Evolutionary conservation across 2,888 invertebrate species (phyloP), one percentile per base, ranked within the genome.

Genomic region (Cremastinae sp.): DNA sequence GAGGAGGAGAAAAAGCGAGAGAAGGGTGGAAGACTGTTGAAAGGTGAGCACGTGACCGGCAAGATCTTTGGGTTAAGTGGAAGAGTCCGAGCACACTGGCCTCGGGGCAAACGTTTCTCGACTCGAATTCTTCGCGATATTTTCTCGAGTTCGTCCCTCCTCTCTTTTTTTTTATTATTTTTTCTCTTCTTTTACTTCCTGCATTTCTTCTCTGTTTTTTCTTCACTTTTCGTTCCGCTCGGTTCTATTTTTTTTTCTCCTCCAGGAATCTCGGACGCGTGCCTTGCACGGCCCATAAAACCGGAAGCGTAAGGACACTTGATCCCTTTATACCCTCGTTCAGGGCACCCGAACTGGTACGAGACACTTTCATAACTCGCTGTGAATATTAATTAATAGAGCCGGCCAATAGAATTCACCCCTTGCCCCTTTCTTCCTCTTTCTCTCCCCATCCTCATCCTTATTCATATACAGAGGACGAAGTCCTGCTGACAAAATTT

Each of bases 341-440:
- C 36, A n/a, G 1, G n/a, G 16, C 12, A 10, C 3, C 18, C 14
- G 56, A 34, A 66, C 34, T 5, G 36, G 14, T n/a, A 18, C 22
- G 22, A 34, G 43, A 18, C 20, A 34, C 28, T 45, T 56, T 20
- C 38, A 10, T 20, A 28, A 58, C 64, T 34, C 51, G 53, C 22
- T 45, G 38, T 53, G 74, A 64, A 75, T 70, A 75, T 70, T 70
- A 70, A 75, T 75, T 65, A 73, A 66, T 66, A 58, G 7, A 20
- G 38, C 56, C 43, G 41, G 38, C 12, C 14, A 10, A 45, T 34
- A 14, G 47, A 61, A 61, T 65, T 68, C 51, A 43, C 22, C 14
- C 58, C 2, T 1, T 36, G 14, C 43, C 43, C 22, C 61, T 61
- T 9, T 43, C 20, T 10, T 22, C 10, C 41, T 41, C 41, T 41